A percentile compares a stretch with the other conserved stretches of the same genome.
phyloP scores from a whole-genome alignment of 30 jellyfish, hydroid and myxozoan species.

The Chrysaora quinquecirrha region DNA sequence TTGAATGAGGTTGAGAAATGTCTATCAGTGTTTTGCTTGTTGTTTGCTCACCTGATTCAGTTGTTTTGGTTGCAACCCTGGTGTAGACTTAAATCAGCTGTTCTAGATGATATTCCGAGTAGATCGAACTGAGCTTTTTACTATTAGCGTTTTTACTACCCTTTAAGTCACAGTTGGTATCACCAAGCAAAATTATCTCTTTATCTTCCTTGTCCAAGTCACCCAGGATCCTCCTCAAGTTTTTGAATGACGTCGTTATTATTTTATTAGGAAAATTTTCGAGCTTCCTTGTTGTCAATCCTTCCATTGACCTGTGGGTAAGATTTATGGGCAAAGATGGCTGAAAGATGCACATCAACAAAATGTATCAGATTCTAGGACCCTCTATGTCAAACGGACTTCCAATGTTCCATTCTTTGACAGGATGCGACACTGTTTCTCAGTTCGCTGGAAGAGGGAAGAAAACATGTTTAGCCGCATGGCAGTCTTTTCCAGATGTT shows the following conservation, averaged over 20 bases:
- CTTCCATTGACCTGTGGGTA: conserved; percentile 26
- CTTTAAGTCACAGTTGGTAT: too few species aligned
- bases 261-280: not conserved
- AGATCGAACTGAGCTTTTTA: not conserved
- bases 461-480: conserved; percentile 29
- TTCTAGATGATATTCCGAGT: conserved; percentile 40
- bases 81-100: not conserved
- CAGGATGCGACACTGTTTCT: conserved; percentile 24
- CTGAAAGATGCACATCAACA: conserved; percentile 13
- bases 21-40: too few species aligned
- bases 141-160: not conserved
- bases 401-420: conserved; percentile 24
- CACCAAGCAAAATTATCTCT: too few species aligned
- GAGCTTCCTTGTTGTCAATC: not conserved
- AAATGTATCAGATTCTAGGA: conserved; percentile 8
- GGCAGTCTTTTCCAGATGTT: conserved; percentile 39
- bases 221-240: too few species aligned
- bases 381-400: conserved; percentile 21
- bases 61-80: not conserved
- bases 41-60: too few species aligned
- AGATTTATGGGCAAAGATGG: conserved; percentile 18
- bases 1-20: too few species aligned
- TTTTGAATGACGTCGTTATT: conserved; percentile 34
- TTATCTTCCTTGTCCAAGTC: too few species aligned
- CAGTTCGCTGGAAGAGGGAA: conserved; percentile 27